A percentile compares a stretch with the other conserved stretches of the same genome.
Evolutionary conservation across 1,140 invertebrate genomes (phyloP).

Genomic region (Drosophila equinoxialis): DNA sequence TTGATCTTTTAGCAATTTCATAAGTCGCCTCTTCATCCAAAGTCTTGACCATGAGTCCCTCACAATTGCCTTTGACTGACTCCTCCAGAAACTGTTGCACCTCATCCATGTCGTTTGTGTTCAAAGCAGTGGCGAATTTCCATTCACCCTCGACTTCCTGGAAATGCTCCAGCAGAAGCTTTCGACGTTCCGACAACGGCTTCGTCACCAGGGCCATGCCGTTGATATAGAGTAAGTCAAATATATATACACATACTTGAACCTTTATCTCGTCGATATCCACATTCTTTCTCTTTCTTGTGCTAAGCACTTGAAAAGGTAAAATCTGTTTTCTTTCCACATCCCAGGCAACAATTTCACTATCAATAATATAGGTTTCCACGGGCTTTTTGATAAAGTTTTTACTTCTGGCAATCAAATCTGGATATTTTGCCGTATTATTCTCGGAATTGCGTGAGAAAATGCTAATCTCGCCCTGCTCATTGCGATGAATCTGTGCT

Average conservation of each 20-base stretch:
- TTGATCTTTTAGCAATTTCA: constrained; percentile 98
- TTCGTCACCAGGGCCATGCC: constrained; percentile 92
- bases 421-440: constrained; percentile 99
- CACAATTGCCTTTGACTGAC: constrained; percentile 98
- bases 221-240: constrained; percentile 98
- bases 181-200: constrained; percentile 90
- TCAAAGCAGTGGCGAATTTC: constrained; percentile 93
- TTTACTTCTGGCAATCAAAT: constrained; percentile 92
- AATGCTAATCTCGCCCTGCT: constrained; percentile 89
- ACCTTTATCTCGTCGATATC: constrained; percentile 96
- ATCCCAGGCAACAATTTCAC: constrained; percentile 99
- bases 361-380: constrained; percentile 95
- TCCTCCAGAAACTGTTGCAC: constrained; percentile 97
- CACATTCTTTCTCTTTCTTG: constrained; percentile 98
- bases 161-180: constrained; percentile 90
- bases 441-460: constrained; percentile 99
- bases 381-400: constrained; percentile 86
- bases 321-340: constrained; percentile 94
- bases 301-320: constrained; percentile 98
- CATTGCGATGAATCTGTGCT: constrained; percentile 94
- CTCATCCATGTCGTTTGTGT: constrained; percentile 95
- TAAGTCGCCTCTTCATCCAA: constrained; percentile 96
- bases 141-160: constrained; percentile 92
- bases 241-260: constrained; percentile 98
- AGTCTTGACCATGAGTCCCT: constrained; percentile 99